phyloP scores from a whole-genome alignment of 2,113 vertebrate species.

The Muntiacus muntjak region DNA sequence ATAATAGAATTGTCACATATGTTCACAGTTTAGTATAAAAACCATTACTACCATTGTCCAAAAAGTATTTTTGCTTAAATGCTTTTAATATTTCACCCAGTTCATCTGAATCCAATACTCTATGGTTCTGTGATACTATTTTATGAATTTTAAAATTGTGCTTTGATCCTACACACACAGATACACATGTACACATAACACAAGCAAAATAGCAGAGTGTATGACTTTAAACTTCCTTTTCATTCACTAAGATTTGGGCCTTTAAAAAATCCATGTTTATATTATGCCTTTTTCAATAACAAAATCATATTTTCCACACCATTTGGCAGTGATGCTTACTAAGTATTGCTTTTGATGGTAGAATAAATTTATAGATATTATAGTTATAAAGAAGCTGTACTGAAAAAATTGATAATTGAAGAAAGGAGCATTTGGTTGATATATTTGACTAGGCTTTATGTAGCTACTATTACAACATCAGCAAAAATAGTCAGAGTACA shows the following conservation, averaged over 20 bases:
- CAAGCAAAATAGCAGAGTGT: background rate
- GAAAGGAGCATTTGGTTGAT: background rate
- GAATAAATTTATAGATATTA: slow-evolving; percentile 25
- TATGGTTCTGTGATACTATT: background rate
- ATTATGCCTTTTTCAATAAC: background rate
- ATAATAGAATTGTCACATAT: background rate
- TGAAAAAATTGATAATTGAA: background rate
- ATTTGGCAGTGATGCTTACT: slow-evolving; percentile 31
- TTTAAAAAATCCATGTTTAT: background rate
- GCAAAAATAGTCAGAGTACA: slow-evolving; percentile 17
- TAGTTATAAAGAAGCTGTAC: background rate
- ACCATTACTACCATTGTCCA: background rate
- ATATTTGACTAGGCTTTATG: background rate
- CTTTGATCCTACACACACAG: background rate
- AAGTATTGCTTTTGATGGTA: slow-evolving; percentile 1
- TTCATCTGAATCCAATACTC: background rate
- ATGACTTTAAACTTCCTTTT: background rate
- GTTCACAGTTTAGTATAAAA: background rate
- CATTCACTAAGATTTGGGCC: background rate
- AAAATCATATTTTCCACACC: slow-evolving; percentile 48
- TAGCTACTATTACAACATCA: background rate
- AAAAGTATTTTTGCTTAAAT: background rate
- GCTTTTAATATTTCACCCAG: background rate
- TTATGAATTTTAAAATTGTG: background rate
- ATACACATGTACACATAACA: background rate